These are phyloP conservation scores for Empis stercorea DNA, from an alignment of 2,888 invertebrate genomes.

Conservation along the genomic window DNA sequence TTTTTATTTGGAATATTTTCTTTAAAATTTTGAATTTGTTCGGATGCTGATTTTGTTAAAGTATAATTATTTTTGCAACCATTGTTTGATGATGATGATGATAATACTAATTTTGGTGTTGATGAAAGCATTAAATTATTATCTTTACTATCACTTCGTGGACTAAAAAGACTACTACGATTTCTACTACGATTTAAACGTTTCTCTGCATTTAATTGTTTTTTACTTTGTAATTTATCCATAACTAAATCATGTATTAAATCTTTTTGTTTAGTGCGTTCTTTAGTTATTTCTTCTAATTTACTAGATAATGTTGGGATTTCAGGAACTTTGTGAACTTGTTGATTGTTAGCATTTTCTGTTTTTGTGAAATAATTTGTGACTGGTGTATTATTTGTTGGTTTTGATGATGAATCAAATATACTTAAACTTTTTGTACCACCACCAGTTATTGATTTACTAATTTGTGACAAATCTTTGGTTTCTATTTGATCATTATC, in stretches of 20 bases:
- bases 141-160: not conserved
- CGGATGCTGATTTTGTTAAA: slow-evolving; percentile 13
- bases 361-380: slow-evolving; percentile 13
- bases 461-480: not conserved
- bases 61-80: slow-evolving; percentile 9
- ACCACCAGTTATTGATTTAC: not conserved
- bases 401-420: slow-evolving; percentile 13
- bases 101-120: slow-evolving; percentile 16
- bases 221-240: slow-evolving; percentile 59
- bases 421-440: slow-evolving; percentile 12
- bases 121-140: not conserved
- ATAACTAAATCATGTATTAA: slow-evolving; percentile 72
- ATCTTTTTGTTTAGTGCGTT: slow-evolving; percentile 70
- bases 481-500: too few relatives aligned
- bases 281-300: slow-evolving; percentile 63
- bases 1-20: slow-evolving; percentile 22
- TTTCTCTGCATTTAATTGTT: slow-evolving; percentile 47
- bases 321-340: slow-evolving; percentile 30
- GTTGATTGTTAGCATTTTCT: slow-evolving; percentile 18
- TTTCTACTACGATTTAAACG: slow-evolving; percentile 47
- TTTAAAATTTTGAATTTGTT: slow-evolving; percentile 12
- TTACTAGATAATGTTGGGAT: slow-evolving; percentile 49
- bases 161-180: slow-evolving; percentile 20
- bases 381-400: slow-evolving; percentile 16
- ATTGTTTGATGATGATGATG: not conserved